Conservation (phyloP, 2,113 vertebrate species). For the Donacobius atricapilla region DNA sequence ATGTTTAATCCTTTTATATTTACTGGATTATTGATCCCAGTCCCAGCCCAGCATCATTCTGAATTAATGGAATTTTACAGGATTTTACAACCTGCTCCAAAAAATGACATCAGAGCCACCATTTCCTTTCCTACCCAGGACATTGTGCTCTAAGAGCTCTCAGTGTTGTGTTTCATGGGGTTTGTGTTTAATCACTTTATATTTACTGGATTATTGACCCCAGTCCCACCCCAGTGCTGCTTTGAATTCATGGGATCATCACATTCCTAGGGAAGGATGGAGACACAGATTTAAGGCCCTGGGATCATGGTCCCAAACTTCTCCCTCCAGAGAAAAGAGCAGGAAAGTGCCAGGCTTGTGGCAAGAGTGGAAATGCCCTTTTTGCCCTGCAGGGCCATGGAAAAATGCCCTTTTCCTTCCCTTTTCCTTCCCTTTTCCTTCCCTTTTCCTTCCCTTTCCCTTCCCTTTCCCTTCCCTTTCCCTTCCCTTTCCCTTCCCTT, state of each 20-base stretch:
- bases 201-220: neutral
- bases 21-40: neutral
- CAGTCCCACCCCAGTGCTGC: neutral
- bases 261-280: neutral
- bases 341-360: neutral
- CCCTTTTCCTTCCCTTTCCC: neutral
- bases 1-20: neutral
- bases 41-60: fast-evolving
- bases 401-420: neutral
- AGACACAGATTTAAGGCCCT: neutral
- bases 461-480: neutral
- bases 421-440: too few species aligned
- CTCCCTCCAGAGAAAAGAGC: neutral
- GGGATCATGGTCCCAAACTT: neutral
- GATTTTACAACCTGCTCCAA: neutral
- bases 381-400: neutral
- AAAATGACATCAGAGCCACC: neutral
- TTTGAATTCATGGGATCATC: neutral
- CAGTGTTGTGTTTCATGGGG: neutral
- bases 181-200: neutral
- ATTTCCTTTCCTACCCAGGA: neutral
- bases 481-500: neutral
- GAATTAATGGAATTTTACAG: neutral
- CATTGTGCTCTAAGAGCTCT: neutral
- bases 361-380: neutral